Evolutionary conservation across 2,797 vertebrate species (phyloP).

Genomic region (Acropternis orthonyx): DNA sequence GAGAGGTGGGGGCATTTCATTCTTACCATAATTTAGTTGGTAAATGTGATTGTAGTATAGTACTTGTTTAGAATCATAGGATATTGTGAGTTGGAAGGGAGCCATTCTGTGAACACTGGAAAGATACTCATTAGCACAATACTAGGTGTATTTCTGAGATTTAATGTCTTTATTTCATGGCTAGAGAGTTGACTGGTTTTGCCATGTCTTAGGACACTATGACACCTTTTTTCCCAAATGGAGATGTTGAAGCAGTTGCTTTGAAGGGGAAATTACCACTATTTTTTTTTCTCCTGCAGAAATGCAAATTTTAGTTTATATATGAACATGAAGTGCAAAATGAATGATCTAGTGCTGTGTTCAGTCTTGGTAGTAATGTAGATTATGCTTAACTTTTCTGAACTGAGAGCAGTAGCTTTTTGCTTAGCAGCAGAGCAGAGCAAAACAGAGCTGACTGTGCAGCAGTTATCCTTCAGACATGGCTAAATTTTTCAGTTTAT

Average conservation of each 20-base stretch:
- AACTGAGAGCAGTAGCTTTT: slow-evolving; percentile 39
- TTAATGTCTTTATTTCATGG: background rate
- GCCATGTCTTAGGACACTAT: background rate
- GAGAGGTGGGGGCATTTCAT: background rate
- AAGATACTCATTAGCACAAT: background rate
- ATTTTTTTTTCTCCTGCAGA: background rate
- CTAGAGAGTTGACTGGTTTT: background rate
- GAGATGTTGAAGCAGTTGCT: background rate
- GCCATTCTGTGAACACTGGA: background rate
- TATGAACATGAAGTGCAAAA: background rate
- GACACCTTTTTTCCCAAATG: background rate
- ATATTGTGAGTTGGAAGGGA: background rate
- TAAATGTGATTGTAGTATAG: background rate
- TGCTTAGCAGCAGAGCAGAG: slow-evolving; percentile 20
- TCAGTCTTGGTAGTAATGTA: background rate
- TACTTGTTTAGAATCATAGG: background rate
- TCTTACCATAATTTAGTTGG: background rate
- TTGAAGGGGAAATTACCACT: background rate
- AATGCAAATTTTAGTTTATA: background rate
- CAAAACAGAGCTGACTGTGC: slow-evolving; percentile 48
- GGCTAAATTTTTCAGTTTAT: slow-evolving; percentile 71
- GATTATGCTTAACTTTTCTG: background rate
- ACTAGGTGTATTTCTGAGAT: background rate
- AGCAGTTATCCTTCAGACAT: slow-evolving; percentile 60
- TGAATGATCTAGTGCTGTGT: background rate